Conservation (phyloP, 2,113 vertebrate genomes). For the Myotis davidii region DNA sequence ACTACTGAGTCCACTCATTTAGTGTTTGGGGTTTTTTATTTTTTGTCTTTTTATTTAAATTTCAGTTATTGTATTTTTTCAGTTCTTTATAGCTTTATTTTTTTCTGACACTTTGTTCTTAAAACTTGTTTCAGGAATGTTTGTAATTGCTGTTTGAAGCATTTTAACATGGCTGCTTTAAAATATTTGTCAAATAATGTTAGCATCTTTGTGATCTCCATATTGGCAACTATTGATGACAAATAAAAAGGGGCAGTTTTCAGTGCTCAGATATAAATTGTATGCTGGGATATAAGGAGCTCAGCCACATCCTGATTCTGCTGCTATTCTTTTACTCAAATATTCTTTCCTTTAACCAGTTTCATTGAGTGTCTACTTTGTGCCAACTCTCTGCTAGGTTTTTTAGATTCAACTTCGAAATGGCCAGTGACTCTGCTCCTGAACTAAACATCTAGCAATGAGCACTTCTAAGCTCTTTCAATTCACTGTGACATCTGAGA, state of each 20-base stretch:
- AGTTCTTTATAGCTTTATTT: background rate
- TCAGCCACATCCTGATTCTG: background rate
- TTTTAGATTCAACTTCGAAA: background rate
- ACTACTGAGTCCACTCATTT: background rate
- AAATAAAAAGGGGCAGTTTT: background rate
- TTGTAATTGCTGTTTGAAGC: background rate
- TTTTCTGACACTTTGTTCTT: background rate
- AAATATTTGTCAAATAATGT: background rate
- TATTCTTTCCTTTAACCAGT: background rate
- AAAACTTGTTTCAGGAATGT: background rate
- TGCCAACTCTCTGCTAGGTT: background rate
- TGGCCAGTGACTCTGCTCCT: background rate
- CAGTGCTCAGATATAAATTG: background rate
- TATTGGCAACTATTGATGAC: background rate
- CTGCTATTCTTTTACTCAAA: background rate
- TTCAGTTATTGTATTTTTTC: background rate
- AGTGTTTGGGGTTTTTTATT: background rate
- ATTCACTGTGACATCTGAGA: background rate
- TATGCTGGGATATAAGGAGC: background rate
- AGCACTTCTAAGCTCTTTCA: background rate
- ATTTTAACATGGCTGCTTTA: background rate
- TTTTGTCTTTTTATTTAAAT: background rate
- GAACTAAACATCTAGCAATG: background rate
- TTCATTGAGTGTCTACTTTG: background rate
- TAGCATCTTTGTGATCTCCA: background rate